A percentile compares a stretch with the other conserved stretches of the same genome.
These are phyloP conservation scores for Andrena marginata DNA, from an alignment of 2,888 invertebrate genomes.

Conservation along the genomic window DNA sequence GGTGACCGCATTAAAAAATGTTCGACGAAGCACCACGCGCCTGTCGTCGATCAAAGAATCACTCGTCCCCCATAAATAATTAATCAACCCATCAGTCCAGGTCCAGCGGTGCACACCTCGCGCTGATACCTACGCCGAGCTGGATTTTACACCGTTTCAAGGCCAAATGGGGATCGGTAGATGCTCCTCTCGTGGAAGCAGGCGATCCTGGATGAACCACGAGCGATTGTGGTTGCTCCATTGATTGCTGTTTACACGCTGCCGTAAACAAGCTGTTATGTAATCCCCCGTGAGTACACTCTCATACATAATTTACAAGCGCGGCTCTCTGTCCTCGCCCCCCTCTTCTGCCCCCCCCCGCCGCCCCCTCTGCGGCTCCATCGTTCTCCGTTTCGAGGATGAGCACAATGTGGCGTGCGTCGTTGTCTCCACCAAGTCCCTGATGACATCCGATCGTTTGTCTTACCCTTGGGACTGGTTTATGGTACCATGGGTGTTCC, in stretches of 20 bases:
- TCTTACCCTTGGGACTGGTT: conserved; percentile 24
- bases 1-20: conserved; percentile 16
- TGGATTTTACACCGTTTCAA: conserved; percentile 64
- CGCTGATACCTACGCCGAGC: conserved; percentile 21
- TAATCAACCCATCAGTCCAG: conserved; percentile 66
- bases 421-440: not conserved
- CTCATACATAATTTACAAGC: conserved; percentile 77
- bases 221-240: conserved; percentile 69
- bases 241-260: conserved; percentile 80
- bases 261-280: conserved; percentile 80
- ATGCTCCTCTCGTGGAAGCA: not conserved
- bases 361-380: not conserved
- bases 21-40: conserved; percentile 34
- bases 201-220: conserved; percentile 55
- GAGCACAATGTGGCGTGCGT: conserved; percentile 21
- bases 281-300: conserved; percentile 75
- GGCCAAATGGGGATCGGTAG: not conserved
- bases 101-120: conserved; percentile 40
- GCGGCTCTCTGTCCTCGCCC: conserved; percentile 48
- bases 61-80: conserved; percentile 70
- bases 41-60: conserved; percentile 48
- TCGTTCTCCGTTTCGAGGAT: conserved; percentile 39
- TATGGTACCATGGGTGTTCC: conserved; percentile 12
- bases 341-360: conserved; percentile 4
- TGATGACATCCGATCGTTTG: conserved; percentile 22